These are phyloP conservation scores for Vespertilio murinus DNA, from an alignment of 2,797 vertebrate species.

Conservation along the genomic window DNA sequence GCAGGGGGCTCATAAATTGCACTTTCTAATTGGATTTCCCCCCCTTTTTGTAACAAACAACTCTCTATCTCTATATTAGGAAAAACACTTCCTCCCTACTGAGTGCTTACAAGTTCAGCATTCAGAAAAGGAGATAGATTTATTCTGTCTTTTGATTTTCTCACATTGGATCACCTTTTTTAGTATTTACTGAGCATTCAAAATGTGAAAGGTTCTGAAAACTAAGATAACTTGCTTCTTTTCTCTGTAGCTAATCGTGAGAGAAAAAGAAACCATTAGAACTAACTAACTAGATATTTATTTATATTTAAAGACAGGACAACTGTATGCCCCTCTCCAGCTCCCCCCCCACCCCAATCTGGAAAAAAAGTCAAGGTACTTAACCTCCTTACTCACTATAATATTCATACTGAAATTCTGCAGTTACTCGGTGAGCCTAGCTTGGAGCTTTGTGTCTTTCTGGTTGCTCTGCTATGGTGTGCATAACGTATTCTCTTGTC, in stretches of 20 bases:
- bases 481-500: background rate
- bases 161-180: slow-evolving; percentile 31
- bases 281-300: slow-evolving; percentile 41
- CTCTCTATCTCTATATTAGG: slow-evolving; percentile 41
- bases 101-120: slow-evolving; percentile 51
- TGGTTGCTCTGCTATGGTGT: background rate
- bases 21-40: slow-evolving; percentile 58
- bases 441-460: background rate
- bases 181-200: slow-evolving; percentile 45
- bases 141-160: slow-evolving; percentile 61
- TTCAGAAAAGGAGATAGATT: slow-evolving; percentile 33
- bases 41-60: slow-evolving; percentile 54
- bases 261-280: slow-evolving; percentile 6
- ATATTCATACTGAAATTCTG: background rate
- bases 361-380: background rate
- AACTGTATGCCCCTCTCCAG: background rate
- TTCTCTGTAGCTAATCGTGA: background rate
- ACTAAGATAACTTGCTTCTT: background rate
- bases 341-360: rapidly evolving
- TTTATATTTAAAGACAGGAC: slow-evolving; percentile 44
- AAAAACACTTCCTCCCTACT: slow-evolving; percentile 48
- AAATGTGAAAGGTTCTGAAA: slow-evolving; percentile 11
- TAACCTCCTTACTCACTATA: background rate
- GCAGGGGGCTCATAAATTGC: slow-evolving; percentile 45
- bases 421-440: background rate